phyloP scores from a whole-genome alignment of 2,888 invertebrate species.

The Euzophera pinguis region DNA sequence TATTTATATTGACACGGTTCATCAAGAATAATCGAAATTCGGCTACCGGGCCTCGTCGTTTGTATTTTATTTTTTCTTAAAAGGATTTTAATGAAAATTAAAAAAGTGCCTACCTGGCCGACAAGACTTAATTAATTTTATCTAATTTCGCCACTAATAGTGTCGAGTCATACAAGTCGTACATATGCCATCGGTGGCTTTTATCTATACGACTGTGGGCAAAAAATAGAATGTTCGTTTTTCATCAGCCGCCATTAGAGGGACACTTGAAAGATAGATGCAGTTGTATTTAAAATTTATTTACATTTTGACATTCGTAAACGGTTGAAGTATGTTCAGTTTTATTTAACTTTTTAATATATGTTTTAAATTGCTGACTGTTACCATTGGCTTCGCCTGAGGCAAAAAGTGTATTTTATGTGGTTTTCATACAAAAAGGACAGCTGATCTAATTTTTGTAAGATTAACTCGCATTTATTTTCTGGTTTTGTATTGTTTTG shows the following conservation, averaged over 20 bases:
- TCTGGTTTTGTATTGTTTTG: too few species aligned
- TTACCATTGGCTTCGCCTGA: too few species aligned
- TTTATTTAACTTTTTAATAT: not conserved
- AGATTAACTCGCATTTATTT: too few species aligned
- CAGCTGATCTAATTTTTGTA: too few species aligned
- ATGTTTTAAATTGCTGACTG: too few species aligned
- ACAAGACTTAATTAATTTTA: constrained; percentile 62
- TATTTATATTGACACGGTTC: constrained; percentile 64
- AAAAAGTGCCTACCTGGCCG: constrained; percentile 60
- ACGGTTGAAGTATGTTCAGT: not conserved
- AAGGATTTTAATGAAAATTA: constrained; percentile 30
- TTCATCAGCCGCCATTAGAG: constrained; percentile 67
- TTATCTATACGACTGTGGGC: constrained; percentile 41
- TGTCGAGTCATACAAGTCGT: constrained; percentile 65
- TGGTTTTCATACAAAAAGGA: too few species aligned
- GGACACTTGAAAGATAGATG: constrained; percentile 69
- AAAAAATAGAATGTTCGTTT: constrained; percentile 54
- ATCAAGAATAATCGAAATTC: constrained; percentile 58
- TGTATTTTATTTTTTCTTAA: constrained; percentile 37
- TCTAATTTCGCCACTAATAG: constrained; percentile 55
- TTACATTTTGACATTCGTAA: not conserved
- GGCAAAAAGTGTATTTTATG: too few species aligned
- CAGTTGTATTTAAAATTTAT: constrained; percentile 11
- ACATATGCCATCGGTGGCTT: constrained; percentile 60
- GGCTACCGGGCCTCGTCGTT: constrained; percentile 67